Evolutionary conservation across 2,113 vertebrate species (phyloP).

Genomic region (Dendrocopos noguchii): DNA sequence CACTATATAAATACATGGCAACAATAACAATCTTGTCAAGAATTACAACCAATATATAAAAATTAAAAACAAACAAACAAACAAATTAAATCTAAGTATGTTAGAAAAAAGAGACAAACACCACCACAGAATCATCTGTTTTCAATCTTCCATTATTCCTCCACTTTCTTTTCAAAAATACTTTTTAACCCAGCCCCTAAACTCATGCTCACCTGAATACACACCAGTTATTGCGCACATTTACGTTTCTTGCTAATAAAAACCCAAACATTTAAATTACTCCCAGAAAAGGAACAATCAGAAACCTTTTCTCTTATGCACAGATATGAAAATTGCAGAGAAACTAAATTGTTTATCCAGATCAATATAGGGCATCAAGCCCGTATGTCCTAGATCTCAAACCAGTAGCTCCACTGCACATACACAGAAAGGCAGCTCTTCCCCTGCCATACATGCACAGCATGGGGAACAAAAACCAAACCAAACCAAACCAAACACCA

Average conservation of each 20-base stretch:
- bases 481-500: no score
- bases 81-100: neutral
- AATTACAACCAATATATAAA: neutral
- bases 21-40: neutral
- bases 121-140: neutral
- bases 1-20: neutral
- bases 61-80: neutral
- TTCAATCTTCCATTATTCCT: neutral
- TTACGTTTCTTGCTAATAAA: neutral
- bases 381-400: neutral
- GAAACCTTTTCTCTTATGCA: neutral
- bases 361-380: neutral
- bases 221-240: neutral
- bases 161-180: neutral
- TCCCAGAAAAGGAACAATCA: accelerated
- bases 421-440: neutral
- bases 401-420: neutral
- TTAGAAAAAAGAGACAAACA: neutral
- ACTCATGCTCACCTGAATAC: neutral
- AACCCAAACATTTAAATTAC: neutral
- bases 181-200: neutral
- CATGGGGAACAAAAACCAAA: neutral
- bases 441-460: neutral
- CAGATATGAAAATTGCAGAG: neutral
- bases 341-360: neutral